Conservation (phyloP, 23 tunicate genomes). For the Clavelina lepadiformis region DNA sequence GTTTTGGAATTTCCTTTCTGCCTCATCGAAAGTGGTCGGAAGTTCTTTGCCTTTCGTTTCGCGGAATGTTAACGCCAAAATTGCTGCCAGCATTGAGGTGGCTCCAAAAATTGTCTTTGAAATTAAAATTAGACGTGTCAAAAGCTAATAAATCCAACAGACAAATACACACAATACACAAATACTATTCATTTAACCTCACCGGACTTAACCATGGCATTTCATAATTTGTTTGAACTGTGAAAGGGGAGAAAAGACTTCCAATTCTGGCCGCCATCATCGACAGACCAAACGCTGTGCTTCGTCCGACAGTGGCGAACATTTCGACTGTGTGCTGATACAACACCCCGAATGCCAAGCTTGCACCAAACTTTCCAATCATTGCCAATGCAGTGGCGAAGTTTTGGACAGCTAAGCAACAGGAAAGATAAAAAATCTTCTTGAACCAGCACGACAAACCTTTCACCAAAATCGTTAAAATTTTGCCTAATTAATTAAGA, state of each 20-base stretch:
- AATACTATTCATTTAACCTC: neutral
- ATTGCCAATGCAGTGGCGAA: constrained; percentile 28
- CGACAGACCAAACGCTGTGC: constrained; percentile 47
- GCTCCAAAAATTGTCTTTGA: constrained; percentile 42
- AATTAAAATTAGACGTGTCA: too few species aligned
- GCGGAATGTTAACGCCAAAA: constrained; percentile 20
- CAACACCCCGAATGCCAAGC: constrained; percentile 26
- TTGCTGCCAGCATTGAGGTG: constrained; percentile 20
- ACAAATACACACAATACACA: neutral
- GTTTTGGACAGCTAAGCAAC: constrained; percentile 12
- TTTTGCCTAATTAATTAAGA: too few species aligned
- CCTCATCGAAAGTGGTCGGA: constrained; percentile 37
- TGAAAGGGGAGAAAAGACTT: constrained; percentile 36
- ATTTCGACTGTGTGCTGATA: constrained; percentile 37
- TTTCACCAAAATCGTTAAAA: too few species aligned
- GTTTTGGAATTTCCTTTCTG: constrained; percentile 20
- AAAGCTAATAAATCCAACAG: neutral
- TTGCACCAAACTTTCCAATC: constrained; percentile 43
- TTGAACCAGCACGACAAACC: too few species aligned
- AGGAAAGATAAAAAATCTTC: too few species aligned
- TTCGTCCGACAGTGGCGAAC: constrained; percentile 47
- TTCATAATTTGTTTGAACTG: constrained; percentile 21
- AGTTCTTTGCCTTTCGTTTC: constrained; percentile 23
- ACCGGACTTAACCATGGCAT: constrained; percentile 63
- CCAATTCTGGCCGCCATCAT: constrained; percentile 60